phyloP scores from a whole-genome alignment of 1,140 invertebrate species.

The Leptinotarsa undecemlineata region DNA sequence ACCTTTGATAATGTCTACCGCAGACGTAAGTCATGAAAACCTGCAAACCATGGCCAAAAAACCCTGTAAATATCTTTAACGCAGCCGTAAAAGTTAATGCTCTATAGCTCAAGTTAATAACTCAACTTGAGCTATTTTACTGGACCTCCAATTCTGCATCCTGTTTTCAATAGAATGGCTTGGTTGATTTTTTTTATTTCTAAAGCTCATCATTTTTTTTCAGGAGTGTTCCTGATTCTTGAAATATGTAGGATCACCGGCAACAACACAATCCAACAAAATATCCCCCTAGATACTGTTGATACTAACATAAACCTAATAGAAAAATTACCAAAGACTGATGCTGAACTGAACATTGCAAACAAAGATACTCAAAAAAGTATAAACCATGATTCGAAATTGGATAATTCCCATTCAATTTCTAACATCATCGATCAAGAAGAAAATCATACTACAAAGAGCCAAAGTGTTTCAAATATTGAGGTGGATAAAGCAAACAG shows the following conservation, averaged over 20 bases:
- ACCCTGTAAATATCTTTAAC: background rate
- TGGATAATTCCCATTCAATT: slow-evolving; percentile 7
- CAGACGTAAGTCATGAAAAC: too few relatives aligned
- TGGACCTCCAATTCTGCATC: background rate
- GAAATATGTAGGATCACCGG: slow-evolving; percentile 25
- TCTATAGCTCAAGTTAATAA: background rate
- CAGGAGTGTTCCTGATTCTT: slow-evolving; percentile 36
- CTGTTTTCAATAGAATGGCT: too few relatives aligned
- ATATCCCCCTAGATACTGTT: slow-evolving; percentile 13
- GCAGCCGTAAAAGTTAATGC: background rate
- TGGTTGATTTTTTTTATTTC: too few relatives aligned
- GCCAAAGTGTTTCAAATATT: slow-evolving; percentile 17
- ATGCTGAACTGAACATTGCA: slow-evolving; percentile 7
- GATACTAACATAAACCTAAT: slow-evolving; percentile 34
- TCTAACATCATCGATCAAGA: background rate
- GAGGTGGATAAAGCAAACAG: slow-evolving; percentile 5
- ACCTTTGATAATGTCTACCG: too few relatives aligned
- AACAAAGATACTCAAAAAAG: slow-evolving; percentile 4
- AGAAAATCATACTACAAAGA: slow-evolving; percentile 24
- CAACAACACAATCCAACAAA: slow-evolving; percentile 4
- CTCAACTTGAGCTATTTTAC: background rate
- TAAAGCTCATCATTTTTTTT: slow-evolving; percentile 6
- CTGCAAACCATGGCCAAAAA: too few relatives aligned
- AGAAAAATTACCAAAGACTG: slow-evolving; percentile 33
- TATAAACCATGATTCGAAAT: background rate